phyloP scores from a whole-genome alignment of 2,888 invertebrate species.

The Drosophila seclusa region DNA sequence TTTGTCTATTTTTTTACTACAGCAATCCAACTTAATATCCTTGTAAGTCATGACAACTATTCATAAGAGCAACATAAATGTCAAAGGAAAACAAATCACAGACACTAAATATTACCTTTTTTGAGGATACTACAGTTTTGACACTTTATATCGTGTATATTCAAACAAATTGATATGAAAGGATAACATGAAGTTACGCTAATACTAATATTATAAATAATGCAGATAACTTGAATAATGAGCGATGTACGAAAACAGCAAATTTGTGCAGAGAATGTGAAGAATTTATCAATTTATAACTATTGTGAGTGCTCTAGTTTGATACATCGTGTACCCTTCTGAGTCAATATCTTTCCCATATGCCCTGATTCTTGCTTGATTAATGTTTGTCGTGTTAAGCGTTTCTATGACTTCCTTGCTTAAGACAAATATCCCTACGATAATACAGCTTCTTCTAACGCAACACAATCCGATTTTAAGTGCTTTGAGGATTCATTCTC shows the following conservation, averaged over 20 bases:
- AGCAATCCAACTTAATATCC: background rate
- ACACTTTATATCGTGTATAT: background rate
- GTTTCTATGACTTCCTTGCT: background rate
- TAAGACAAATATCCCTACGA: background rate
- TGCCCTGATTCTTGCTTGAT: background rate
- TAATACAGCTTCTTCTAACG: background rate
- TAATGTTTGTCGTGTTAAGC: background rate
- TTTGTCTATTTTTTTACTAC: background rate
- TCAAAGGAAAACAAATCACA: slow-evolving; percentile 3
- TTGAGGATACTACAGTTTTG: background rate
- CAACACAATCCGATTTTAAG: background rate
- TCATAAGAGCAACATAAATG: background rate
- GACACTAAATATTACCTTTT: background rate
- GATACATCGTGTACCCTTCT: background rate
- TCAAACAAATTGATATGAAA: background rate
- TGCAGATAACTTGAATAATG: background rate
- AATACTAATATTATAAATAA: background rate
- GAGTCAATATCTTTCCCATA: background rate
- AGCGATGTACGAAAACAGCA: background rate
- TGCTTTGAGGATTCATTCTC: background rate
- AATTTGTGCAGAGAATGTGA: background rate
- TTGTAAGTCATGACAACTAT: background rate
- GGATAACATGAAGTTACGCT: background rate
- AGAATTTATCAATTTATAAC: background rate
- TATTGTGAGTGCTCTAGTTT: background rate